These are phyloP conservation scores for Discoglossus pictus DNA, from an alignment of 2,797 vertebrate genomes.

Conservation along the genomic window DNA sequence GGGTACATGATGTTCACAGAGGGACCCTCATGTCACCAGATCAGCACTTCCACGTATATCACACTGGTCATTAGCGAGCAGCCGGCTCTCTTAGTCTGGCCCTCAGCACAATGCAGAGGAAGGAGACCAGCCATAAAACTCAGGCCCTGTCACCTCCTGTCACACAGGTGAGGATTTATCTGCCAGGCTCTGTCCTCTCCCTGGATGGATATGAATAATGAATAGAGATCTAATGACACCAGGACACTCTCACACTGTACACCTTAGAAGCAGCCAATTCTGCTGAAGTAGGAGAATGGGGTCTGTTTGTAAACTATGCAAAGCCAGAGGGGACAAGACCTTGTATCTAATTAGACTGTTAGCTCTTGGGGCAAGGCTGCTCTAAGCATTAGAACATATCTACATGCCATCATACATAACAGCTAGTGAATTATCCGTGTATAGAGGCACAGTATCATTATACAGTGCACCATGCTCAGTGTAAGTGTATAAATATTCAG, in stretches of 20 bases:
- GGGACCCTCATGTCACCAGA: constrained; percentile 74
- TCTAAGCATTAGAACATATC: background rate
- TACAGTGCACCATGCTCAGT: background rate
- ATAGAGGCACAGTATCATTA: background rate
- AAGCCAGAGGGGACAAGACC: constrained; percentile 14
- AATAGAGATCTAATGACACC: constrained; percentile 79
- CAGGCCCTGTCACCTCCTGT: constrained; percentile 94
- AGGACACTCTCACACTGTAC: constrained; percentile 34
- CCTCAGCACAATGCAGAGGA: constrained; percentile 78
- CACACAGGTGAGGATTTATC: constrained; percentile 98
- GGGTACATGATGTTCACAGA: constrained; percentile 70
- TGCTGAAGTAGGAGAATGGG: constrained; percentile 8
- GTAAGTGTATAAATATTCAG: background rate
- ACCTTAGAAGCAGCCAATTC: constrained; percentile 22
- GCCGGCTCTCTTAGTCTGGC: constrained; percentile 85
- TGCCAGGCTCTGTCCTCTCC: constrained; percentile 89
- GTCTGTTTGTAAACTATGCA: constrained; percentile 2
- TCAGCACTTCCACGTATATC: constrained; percentile 83
- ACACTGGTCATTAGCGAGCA: constrained; percentile 88
- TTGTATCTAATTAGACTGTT: constrained; percentile 15
- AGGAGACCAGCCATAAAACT: constrained; percentile 85
- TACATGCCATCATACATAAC: background rate
- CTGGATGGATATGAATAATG: constrained; percentile 96
- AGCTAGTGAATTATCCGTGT: background rate
- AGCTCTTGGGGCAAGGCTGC: background rate